phyloP scores from a whole-genome alignment of 2,888 invertebrate species.

The Troglohyphantes excavatus region DNA sequence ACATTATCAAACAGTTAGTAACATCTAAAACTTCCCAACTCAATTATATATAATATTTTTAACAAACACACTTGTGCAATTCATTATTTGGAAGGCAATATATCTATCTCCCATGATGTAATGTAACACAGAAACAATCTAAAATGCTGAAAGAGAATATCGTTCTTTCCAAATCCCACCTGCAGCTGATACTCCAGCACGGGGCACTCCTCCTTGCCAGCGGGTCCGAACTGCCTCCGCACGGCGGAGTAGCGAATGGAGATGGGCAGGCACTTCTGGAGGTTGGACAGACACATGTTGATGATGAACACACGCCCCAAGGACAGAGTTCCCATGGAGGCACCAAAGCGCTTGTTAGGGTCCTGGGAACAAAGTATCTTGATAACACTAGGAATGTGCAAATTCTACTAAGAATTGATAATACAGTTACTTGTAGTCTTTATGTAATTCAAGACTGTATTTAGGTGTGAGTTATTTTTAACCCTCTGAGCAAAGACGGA shows the following conservation, averaged over 20 bases:
- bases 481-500: too few species aligned
- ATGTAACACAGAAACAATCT: too few species aligned
- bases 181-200: slow-evolving; percentile 96
- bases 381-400: background rate
- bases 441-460: too few species aligned
- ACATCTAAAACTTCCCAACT: too few species aligned
- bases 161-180: slow-evolving; percentile 84
- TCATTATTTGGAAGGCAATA: too few species aligned
- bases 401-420: background rate
- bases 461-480: too few species aligned
- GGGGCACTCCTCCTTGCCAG: slow-evolving; percentile 85
- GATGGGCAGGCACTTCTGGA: slow-evolving; percentile 90
- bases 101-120: too few species aligned
- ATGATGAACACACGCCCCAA: slow-evolving; percentile 89
- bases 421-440: too few species aligned
- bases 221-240: slow-evolving; percentile 93
- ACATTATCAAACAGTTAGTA: too few species aligned
- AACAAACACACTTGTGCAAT: too few species aligned
- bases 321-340: slow-evolving; percentile 92
- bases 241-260: slow-evolving; percentile 93
- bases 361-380: slow-evolving; percentile 83
- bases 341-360: slow-evolving; percentile 91
- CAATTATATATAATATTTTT: background rate
- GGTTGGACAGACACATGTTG: slow-evolving; percentile 85
- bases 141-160: too few species aligned